Evolutionary conservation across 1,140 invertebrate genomes (phyloP).

Genomic region (Papilio polyxenes): DNA sequence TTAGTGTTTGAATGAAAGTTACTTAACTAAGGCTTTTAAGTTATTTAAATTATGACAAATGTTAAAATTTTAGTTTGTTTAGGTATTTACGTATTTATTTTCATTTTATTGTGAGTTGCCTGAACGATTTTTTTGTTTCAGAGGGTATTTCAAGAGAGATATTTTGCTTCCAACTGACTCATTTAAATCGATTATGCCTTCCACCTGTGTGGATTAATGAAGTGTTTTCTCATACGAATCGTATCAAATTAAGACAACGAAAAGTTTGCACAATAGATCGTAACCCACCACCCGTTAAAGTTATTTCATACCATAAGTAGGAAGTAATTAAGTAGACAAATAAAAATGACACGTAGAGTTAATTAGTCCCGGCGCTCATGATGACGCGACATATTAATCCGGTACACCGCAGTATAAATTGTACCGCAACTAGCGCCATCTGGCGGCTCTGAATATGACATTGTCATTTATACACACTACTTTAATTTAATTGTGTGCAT

Average conservation of each 20-base stretch:
- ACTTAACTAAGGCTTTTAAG: too few species aligned
- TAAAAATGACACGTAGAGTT: conserved; percentile 1
- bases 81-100: too few species aligned
- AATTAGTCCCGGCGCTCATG: background rate
- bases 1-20: background rate
- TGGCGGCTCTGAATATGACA: background rate
- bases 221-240: too few species aligned
- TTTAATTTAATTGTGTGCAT: background rate
- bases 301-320: background rate
- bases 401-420: background rate
- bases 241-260: background rate
- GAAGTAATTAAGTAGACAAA: background rate
- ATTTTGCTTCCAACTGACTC: too few species aligned
- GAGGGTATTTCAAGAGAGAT: too few species aligned
- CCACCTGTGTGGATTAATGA: too few species aligned
- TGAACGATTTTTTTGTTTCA: too few species aligned
- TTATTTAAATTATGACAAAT: too few species aligned
- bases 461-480: background rate
- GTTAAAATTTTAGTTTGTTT: too few species aligned
- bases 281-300: background rate
- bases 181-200: too few species aligned
- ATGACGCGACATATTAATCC: background rate
- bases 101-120: too few species aligned
- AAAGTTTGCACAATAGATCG: background rate
- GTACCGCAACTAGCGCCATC: background rate